phyloP scores from a whole-genome alignment of 2,888 invertebrate genomes.

The Marronus borbonicus region DNA sequence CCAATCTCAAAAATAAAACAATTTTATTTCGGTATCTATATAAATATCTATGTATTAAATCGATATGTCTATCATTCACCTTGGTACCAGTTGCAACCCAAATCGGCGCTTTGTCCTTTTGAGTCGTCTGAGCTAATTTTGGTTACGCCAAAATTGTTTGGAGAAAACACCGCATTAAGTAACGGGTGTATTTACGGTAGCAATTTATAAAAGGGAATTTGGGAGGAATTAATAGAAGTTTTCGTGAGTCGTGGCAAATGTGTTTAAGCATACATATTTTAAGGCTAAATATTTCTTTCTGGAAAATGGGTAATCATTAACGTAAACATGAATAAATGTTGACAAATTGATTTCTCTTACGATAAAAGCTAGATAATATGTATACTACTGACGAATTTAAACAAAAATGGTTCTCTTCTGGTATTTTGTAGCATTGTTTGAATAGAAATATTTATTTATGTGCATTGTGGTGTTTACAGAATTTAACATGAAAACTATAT shows the following conservation, averaged over 20 bases:
- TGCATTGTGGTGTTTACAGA: too few species aligned
- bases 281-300: not conserved
- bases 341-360: too few species aligned
- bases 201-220: conserved; percentile 24
- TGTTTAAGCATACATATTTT: not conserved
- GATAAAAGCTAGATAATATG: too few species aligned
- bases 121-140: conserved; percentile 3
- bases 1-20: conserved; percentile 1
- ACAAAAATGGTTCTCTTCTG: too few species aligned
- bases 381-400: too few species aligned
- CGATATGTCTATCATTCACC: conserved; percentile 28
- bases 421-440: too few species aligned
- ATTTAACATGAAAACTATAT: too few species aligned
- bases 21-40: conserved; percentile 44
- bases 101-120: conserved; percentile 22
- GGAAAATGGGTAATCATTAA: too few species aligned
- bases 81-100: conserved; percentile 34
- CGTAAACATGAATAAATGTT: too few species aligned
- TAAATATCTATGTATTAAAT: conserved; percentile 40
- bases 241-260: conserved; percentile 1
- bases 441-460: too few species aligned
- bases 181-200: conserved; percentile 12
- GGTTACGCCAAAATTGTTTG: conserved; percentile 10
- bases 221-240: conserved; percentile 4
- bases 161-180: conserved; percentile 24